phyloP scores from a whole-genome alignment of 2,113 vertebrate species.

The Brienomyrus longianalis region DNA sequence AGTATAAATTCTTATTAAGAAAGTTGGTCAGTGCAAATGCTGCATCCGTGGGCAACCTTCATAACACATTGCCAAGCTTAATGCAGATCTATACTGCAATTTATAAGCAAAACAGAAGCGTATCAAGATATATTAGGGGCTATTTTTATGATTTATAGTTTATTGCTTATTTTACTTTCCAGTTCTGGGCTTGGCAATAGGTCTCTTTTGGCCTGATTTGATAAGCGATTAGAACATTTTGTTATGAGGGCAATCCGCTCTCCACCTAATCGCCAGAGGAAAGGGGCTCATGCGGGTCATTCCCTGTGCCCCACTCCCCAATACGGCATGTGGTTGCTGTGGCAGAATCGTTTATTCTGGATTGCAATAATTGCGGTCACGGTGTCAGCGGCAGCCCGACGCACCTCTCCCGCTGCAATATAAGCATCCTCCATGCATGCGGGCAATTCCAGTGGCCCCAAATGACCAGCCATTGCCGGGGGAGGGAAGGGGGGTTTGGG shows the following conservation, averaged over 20 bases:
- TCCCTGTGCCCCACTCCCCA: background rate
- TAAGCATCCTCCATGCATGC: background rate
- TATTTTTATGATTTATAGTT: background rate
- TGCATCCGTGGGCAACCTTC: slow-evolving; percentile 65
- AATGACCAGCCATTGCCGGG: background rate
- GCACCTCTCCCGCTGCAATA: background rate
- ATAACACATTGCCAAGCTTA: slow-evolving; percentile 53
- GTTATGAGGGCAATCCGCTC: background rate
- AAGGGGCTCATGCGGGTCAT: background rate
- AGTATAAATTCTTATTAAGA: slow-evolving; percentile 80
- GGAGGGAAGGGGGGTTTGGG: background rate
- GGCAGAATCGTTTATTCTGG: background rate
- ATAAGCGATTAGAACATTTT: background rate
- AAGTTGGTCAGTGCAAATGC: slow-evolving; percentile 70
- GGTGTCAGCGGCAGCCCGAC: background rate
- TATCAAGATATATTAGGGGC: background rate
- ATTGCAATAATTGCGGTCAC: background rate
- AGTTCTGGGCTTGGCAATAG: background rate
- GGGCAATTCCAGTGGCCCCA: background rate
- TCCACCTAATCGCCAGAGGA: background rate
- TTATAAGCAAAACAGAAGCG: background rate
- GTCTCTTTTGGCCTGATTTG: background rate
- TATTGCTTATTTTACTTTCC: background rate
- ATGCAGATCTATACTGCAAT: slow-evolving; percentile 43
- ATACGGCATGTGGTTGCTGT: background rate